Base-by-base conservation (phyloP, 2,797 vertebrate species). In the Brachyrhaphis roseni region DNA sequence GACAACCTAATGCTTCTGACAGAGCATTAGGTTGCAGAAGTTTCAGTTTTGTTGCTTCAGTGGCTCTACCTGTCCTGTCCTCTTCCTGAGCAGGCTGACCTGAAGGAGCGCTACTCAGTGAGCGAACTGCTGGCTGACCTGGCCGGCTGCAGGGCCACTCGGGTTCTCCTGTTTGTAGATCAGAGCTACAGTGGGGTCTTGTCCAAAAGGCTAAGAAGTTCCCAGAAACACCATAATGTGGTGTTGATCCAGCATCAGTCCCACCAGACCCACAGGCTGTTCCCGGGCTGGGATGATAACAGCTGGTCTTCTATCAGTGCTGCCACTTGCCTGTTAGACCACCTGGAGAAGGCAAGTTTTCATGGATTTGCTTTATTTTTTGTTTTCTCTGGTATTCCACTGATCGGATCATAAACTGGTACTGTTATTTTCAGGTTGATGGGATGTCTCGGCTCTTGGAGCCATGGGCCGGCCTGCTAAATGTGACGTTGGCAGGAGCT, bases 91-190 rank as follows among this genome's bases (percentile, higher is more conserved):
- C 72, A 96, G 88, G 94, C 93, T 1, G 93, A 96, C 72, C 85
- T 94, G 13, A 94, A 92, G 82, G 95, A 96, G 87, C 91, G 94
- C 1, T 95, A 86, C 78, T 88, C 93, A 0, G 18, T 89, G 45
- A 93, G 93, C 1, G 94, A 96, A 88, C 89, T 97, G 78, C 90
- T 91, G 49, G 77, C 81, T 0, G 90, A 94, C 85, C 85, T 96
- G 80, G 96, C 96, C 0, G 96, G 95, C 78, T 97, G 96, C 89
- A 92, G 83, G 64, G 96, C 96, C 0, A 89, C 87, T 8, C 92
- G 96, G 0, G 96, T 96, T 71, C 76, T 97, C 85, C 89, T 97
- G 47, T 96, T 96, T n/a, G 93, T 97, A 81, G 95, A 97, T 81
- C 96, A 96, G 91, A 97, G 95, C 91, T 96, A 97, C 93, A 95